These are phyloP conservation scores for Semnornis frantzii DNA, from an alignment of 2,113 vertebrate genomes.

Conservation along the genomic window DNA sequence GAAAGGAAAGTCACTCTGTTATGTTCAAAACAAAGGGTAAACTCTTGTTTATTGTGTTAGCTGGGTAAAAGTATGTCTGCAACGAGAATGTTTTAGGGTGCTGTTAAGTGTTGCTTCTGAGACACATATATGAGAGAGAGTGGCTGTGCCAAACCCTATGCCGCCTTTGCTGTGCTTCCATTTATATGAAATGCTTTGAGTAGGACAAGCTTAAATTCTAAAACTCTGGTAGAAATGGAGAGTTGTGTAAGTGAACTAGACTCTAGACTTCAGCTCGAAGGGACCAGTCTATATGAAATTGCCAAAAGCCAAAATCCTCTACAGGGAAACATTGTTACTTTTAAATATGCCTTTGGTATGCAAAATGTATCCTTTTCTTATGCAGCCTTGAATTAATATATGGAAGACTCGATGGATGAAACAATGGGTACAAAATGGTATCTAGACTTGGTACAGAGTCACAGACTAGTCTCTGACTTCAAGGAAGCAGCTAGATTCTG, in stretches of 20 bases:
- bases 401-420: neutral
- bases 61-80: neutral
- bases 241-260: neutral
- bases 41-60: neutral
- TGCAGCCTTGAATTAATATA: neutral
- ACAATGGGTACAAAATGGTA: neutral
- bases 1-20: neutral
- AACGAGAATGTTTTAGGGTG: neutral
- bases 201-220: neutral
- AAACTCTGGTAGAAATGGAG: neutral
- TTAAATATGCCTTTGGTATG: neutral
- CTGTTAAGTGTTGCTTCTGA: neutral
- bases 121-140: accelerated
- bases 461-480: neutral
- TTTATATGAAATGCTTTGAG: neutral
- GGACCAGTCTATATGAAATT: neutral
- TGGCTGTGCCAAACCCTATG: neutral
- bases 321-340: neutral
- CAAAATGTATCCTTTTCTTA: neutral
- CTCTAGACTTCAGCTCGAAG: neutral
- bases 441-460: neutral
- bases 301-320: neutral
- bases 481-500: neutral
- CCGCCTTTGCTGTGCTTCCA: neutral
- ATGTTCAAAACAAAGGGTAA: neutral